phyloP scores from a whole-genome alignment of 2,888 invertebrate species.

The Noctuana brunneofusca region DNA sequence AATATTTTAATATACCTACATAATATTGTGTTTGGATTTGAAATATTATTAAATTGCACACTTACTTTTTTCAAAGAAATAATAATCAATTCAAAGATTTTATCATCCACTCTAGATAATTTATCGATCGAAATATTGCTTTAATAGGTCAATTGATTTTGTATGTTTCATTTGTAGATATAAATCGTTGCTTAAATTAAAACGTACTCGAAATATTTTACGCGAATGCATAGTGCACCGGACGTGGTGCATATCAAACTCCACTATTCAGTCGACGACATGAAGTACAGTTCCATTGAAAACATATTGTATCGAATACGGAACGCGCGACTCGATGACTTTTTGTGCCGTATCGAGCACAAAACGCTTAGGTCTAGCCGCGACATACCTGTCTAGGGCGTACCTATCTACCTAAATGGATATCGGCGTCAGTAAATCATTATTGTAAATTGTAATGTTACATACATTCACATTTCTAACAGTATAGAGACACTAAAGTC shows the following conservation, averaged over 20 bases:
- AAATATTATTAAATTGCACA: too few relatives aligned
- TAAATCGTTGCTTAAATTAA: too few relatives aligned
- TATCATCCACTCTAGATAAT: neutral
- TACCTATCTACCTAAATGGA: constrained; percentile 6
- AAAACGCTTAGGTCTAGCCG: constrained; percentile 25
- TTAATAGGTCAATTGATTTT: neutral
- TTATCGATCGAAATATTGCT: neutral
- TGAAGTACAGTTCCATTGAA: constrained; percentile 13
- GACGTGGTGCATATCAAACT: constrained; percentile 44
- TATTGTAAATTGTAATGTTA: neutral
- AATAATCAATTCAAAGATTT: too few relatives aligned
- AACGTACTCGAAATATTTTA: too few relatives aligned
- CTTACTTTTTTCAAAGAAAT: too few relatives aligned
- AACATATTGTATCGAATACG: constrained; percentile 28
- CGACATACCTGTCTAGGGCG: constrained; percentile 11
- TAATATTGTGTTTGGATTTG: too few relatives aligned
- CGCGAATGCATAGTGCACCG: constrained; percentile 44
- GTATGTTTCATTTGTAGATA: too few relatives aligned
- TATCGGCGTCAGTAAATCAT: constrained; percentile 1
- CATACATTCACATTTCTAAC: too few relatives aligned
- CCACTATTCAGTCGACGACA: constrained; percentile 38
- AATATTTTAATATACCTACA: too few relatives aligned
- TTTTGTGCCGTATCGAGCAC: constrained; percentile 29
- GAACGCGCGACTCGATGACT: constrained; percentile 28
- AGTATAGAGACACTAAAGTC: too few relatives aligned